Conservation (phyloP, 2,113 vertebrate genomes). For the Agapornis roseicollis region DNA sequence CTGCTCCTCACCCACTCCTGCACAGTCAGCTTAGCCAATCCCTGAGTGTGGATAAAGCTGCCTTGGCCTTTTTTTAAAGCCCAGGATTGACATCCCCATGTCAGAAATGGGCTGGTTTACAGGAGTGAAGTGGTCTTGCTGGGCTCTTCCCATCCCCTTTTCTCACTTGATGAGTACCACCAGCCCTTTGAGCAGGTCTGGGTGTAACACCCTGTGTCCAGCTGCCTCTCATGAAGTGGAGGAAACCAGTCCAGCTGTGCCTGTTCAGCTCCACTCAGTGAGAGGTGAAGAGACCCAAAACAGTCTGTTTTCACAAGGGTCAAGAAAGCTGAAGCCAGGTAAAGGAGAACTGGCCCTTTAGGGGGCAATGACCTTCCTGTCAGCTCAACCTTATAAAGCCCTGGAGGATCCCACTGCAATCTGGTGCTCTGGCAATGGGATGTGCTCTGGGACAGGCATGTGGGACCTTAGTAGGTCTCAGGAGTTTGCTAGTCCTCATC, state of each 20-base stretch:
- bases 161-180: fast-evolving
- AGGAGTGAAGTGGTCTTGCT: background rate
- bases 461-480: background rate
- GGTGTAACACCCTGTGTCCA: background rate
- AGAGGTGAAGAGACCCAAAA: background rate
- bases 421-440: background rate
- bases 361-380: background rate
- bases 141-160: background rate
- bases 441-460: background rate
- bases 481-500: background rate
- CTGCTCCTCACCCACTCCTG: background rate
- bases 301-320: background rate
- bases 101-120: background rate
- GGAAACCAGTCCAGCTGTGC: background rate
- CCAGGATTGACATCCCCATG: background rate
- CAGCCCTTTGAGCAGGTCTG: background rate
- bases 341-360: background rate
- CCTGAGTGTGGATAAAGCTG: background rate
- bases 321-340: background rate
- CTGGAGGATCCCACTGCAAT: background rate
- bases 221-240: background rate
- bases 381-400: background rate
- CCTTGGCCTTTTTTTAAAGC: background rate
- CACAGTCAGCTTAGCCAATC: background rate
- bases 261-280: background rate